A percentile compares a stretch with the other conserved stretches of the same genome.
Conservation (phyloP, 2,797 vertebrate genomes). For the Enteromius mattozi region DNA sequence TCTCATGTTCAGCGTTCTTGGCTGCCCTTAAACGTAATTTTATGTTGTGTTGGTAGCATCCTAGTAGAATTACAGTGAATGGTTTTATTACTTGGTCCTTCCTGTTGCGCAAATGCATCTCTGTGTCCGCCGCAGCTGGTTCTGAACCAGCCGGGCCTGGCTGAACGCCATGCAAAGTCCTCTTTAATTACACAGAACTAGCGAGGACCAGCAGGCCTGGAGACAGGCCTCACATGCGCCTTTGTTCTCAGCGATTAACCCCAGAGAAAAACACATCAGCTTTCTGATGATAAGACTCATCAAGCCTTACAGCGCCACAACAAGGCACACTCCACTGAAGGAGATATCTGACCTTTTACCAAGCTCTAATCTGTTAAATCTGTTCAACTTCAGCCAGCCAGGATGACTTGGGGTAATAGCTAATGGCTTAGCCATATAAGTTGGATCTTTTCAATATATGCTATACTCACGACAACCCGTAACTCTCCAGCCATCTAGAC, state of each 20-base stretch:
- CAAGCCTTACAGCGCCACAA: constrained; percentile 14
- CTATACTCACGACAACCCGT: not conserved
- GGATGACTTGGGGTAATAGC: not conserved
- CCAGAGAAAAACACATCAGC: constrained; percentile 29
- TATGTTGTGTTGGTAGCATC: constrained; percentile 46
- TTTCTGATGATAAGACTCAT: constrained; percentile 23
- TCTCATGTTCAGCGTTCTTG: not conserved
- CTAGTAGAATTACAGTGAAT: constrained; percentile 29
- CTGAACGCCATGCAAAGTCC: constrained; percentile 48
- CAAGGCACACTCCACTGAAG: not conserved
- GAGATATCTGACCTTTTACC: constrained; percentile 27
- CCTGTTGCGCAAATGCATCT: constrained; percentile 53
- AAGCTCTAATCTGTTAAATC: constrained; percentile 24
- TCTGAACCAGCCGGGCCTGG: constrained; percentile 38
- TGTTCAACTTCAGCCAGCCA: not conserved
- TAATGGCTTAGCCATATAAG: not conserved
- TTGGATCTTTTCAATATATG: not conserved
- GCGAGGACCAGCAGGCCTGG: constrained; percentile 36
- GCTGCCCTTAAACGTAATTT: not conserved
- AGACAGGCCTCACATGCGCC: constrained; percentile 31
- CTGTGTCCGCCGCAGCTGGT: constrained; percentile 35
- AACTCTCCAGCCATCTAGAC: not conserved
- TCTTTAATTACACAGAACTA: constrained; percentile 52
- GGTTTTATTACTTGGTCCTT: constrained; percentile 60
- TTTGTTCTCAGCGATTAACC: constrained; percentile 33